Evolutionary conservation across 2,113 vertebrate species (phyloP).

Genomic region (Microtus pennsylvanicus): DNA sequence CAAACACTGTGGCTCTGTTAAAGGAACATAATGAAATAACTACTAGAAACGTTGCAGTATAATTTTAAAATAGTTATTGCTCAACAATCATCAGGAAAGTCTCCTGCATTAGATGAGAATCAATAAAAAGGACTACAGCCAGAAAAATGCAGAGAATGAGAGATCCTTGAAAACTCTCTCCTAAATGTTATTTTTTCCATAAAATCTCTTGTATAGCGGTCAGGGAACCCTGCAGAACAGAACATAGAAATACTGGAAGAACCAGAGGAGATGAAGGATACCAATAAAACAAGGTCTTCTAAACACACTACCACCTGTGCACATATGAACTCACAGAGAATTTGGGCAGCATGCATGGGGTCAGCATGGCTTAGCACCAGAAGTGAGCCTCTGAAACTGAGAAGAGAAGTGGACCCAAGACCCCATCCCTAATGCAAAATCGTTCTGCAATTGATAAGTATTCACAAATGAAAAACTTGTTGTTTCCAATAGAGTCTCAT

Average conservation of each 20-base stretch:
- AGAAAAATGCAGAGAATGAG: background rate
- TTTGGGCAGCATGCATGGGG: background rate
- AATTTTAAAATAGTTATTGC: background rate
- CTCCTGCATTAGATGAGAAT: background rate
- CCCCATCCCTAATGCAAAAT: background rate
- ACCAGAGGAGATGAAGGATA: background rate
- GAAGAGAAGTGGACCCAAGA: background rate
- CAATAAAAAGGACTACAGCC: background rate
- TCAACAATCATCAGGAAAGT: background rate
- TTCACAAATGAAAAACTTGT: background rate
- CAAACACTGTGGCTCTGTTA: background rate
- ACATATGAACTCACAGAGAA: background rate
- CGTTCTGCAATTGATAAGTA: background rate
- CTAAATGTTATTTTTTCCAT: background rate
- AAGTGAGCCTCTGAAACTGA: background rate
- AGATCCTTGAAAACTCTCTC: background rate
- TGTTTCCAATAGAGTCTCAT: background rate
- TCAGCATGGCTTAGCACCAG: no score
- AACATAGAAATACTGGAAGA: background rate
- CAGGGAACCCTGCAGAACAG: background rate
- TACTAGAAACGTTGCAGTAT: background rate
- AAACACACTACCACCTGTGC: background rate
- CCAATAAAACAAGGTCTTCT: background rate
- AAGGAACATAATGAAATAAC: background rate
- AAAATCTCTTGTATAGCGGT: no score